Evolutionary conservation across 2,797 vertebrate genomes (phyloP).

Genomic region (Fringilla coelebs): DNA sequence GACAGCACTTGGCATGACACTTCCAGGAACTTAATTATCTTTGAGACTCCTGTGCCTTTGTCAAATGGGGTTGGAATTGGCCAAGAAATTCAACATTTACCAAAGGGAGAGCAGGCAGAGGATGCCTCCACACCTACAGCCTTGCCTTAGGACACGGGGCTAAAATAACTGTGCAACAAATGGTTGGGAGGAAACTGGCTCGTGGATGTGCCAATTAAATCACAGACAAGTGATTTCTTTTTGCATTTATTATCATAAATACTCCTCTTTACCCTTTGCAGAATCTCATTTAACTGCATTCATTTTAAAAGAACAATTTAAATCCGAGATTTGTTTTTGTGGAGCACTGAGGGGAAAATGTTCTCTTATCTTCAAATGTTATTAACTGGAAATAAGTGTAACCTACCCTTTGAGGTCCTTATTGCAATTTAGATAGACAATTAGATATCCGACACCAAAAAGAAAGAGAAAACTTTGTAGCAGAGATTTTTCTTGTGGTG

Average conservation of each 20-base stretch:
- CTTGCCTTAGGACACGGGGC: not conserved
- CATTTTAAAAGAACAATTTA: conserved; percentile 9
- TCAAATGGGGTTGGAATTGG: not conserved
- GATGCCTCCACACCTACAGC: not conserved
- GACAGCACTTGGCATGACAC: not conserved
- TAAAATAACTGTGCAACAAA: not conserved
- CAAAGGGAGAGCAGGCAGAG: not conserved
- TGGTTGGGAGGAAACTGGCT: not conserved
- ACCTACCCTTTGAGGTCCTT: conserved; percentile 36
- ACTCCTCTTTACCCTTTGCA: not conserved
- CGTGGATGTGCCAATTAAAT: not conserved
- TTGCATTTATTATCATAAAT: conserved; percentile 28
- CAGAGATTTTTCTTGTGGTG: conserved; percentile 1
- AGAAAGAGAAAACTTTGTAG: conserved; percentile 16
- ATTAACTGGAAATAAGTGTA: conserved; percentile 51
- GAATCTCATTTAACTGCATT: not conserved
- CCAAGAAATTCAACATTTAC: not conserved
- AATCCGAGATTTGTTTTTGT: not conserved
- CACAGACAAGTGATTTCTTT: conserved; percentile 19
- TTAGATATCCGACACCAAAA: conserved; percentile 40
- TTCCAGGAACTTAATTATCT: not conserved
- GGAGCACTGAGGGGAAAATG: not conserved
- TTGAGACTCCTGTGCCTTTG: not conserved
- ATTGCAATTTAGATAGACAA: conserved; percentile 63
- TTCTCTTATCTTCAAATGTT: conserved; percentile 25